Evolutionary conservation across 2,113 vertebrate species (phyloP).

Genomic region (Paradoxurus hermaphroditus): DNA sequence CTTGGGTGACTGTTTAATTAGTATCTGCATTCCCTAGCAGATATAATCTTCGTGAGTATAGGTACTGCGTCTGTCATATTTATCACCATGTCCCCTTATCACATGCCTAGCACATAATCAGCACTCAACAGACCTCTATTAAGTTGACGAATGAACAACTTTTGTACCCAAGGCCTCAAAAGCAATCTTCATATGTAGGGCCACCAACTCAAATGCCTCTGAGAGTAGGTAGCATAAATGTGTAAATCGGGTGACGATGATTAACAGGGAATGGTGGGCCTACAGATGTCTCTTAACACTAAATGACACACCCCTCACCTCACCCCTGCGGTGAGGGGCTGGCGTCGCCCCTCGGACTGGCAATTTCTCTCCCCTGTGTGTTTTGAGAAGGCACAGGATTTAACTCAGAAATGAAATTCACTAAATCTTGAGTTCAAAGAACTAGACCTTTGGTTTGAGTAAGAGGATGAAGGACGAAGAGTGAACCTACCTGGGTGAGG

Average conservation of each 20-base stretch:
- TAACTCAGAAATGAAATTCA: not conserved
- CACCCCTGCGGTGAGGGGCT: not conserved
- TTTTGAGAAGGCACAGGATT: not conserved
- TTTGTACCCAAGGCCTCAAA: not conserved
- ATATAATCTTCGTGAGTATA: not conserved
- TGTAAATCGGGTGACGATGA: not conserved
- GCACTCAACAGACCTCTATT: not conserved
- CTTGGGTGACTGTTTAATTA: not conserved
- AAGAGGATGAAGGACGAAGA: not conserved
- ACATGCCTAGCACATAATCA: not conserved
- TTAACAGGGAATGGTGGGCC: not conserved
- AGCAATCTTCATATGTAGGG: not conserved
- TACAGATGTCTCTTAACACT: not conserved
- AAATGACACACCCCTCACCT: not conserved
- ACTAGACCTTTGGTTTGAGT: not conserved
- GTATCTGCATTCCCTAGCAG: not conserved
- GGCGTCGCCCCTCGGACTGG: not conserved
- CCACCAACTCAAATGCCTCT: not conserved
- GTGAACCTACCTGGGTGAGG: constrained; percentile 83
- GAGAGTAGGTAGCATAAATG: not conserved
- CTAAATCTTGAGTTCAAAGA: not conserved
- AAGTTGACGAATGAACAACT: not conserved
- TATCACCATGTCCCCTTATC: not conserved
- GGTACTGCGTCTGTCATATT: not conserved
- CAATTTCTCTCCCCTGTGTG: not conserved